Base-by-base conservation (phyloP, 2,888 invertebrate genomes). In the Ophion slaviceki region DNA sequence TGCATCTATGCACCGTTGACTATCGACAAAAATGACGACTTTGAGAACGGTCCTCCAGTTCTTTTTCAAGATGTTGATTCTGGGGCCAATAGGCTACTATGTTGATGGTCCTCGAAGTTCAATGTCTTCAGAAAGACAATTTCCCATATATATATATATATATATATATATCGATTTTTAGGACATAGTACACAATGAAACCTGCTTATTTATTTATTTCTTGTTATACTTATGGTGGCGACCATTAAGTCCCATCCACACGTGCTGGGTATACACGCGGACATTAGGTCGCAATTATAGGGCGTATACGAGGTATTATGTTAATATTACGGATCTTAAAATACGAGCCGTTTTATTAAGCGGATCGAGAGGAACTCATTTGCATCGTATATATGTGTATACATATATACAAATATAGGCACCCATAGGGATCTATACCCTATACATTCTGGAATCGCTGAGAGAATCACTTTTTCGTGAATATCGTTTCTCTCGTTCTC, bases 181-280 rank as follows among this genome's bases (percentile, higher is more conserved):
- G 66, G 53, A 11, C 28, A 64, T 59, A 68, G 75, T 80, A 80
- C 87, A 88, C 89, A 89, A 89, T 89, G 89, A 89, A 87, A 87
- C 88, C 87, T 86, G 88, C 88, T 89, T 89, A 89, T 89, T 89
- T 89, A 89, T 89, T 89, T 88, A 89, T 89, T 87, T 86, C 87
- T 85, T 81, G 82, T 82, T 79, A 76, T 86, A 87, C 86, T 88
- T 87, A 86, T 86, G 87, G 86, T 82, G 87, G 86, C 78, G 81
- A 82, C 84, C 82, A 85, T 89, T 88, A 80, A 87, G 86, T 86
- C 83, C 85, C 85, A 82, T 88, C 88, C 88, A 86, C 86, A 86
- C 87, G 86, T 85, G 82, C 84, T 84, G 70, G 67, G 17, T 53
- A 71, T 79, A 72, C 66, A 72, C 77, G 83, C 85, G 86, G 82